Evolutionary conservation across 2,113 vertebrate genomes (phyloP), one percentile per base, ranked within the genome.

Genomic region (Chamaetylas fuelleborni): DNA sequence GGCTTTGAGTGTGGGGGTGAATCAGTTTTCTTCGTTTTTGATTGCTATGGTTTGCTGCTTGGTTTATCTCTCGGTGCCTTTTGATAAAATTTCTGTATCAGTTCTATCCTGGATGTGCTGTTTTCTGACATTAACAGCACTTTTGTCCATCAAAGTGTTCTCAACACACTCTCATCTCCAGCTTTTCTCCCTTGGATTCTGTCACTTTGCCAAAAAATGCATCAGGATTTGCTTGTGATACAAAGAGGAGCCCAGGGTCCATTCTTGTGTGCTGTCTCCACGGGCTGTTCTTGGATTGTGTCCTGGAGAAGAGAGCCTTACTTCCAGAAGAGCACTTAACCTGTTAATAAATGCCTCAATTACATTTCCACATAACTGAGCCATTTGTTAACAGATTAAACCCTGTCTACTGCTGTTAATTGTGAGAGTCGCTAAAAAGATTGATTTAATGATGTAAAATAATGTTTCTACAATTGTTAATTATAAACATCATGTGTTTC

Each of bases 121-220:
- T 91, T 94, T 95, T 66, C 81, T 93, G 86, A 84, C 65, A 76
- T 86, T 72, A 82, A 65, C 8, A 42, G 61, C 25, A 42, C 61
- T 85, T 88, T 79, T 0, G 25, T 86, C 91, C 83, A 64, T 72
- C 61, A 33, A 24, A 65, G 28, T 28, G 26, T 60, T 93, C 61
- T 87, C 43, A 72, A 31, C 45, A 45, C 43, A 28, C 22, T 40
- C 62, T 65, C 69, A 71, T 50, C 72, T 81, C 48, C 51, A 78
- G 67, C 3, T 92, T 88, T 56, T 86, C 51, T 64, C 80, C 45
- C 53, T 81, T n/a, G 66, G 65, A 54, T 61, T 93, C 77, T 95
- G 89, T 92, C 84, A 54, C 61, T 50, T 48, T 85, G 95, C 89
- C 91, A 93, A 87, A 81, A 87, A 89, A 79, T 76, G 40, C 91